Conservation (phyloP, 1,140 invertebrate species). For the Panagrolaimus sp. region DNA sequence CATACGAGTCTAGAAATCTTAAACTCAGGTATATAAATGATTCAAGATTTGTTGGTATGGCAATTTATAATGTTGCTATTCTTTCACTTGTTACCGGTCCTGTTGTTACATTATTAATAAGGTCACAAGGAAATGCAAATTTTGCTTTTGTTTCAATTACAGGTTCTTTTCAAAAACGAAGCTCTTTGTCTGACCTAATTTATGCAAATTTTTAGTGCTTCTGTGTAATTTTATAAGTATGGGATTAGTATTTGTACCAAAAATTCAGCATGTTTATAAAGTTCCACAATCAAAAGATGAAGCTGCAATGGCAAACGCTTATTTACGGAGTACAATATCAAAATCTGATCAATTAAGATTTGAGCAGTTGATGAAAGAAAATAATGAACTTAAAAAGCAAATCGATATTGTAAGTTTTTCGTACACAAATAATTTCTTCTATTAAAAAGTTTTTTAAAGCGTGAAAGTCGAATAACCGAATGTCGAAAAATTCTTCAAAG, state of each 20-base stretch:
- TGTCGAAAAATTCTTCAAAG: conserved; percentile 41
- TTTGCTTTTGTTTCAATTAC: conserved; percentile 92
- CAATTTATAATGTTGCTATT: conserved; percentile 96
- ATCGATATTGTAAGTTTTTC: conserved; percentile 74
- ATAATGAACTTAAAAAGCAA: conserved; percentile 87
- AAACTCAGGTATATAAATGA: conserved; percentile 74
- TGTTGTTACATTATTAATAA: conserved; percentile 83
- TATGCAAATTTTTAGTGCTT: conserved; percentile 37
- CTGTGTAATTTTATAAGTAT: conserved; percentile 63
- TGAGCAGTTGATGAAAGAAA: conserved; percentile 84
- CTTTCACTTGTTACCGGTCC: conserved; percentile 92
- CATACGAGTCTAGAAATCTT: conserved; percentile 92
- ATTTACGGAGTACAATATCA: conserved; percentile 21
- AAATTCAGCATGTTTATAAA: conserved; percentile 47
- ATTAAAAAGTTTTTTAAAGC: conserved; percentile 30
- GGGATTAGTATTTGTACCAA: conserved; percentile 62
- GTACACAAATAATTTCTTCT: not conserved
- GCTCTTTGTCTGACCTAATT: conserved; percentile 5
- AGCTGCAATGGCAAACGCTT: conserved; percentile 76
- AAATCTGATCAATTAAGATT: conserved; percentile 78
- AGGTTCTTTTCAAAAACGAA: conserved; percentile 65
- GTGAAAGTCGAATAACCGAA: conserved; percentile 47
- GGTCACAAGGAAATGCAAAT: conserved; percentile 88
- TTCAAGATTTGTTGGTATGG: conserved; percentile 94
- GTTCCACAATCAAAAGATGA: conserved; percentile 40